Base-by-base conservation (phyloP, 2,797 vertebrate species). In the Borostomias antarcticus region DNA sequence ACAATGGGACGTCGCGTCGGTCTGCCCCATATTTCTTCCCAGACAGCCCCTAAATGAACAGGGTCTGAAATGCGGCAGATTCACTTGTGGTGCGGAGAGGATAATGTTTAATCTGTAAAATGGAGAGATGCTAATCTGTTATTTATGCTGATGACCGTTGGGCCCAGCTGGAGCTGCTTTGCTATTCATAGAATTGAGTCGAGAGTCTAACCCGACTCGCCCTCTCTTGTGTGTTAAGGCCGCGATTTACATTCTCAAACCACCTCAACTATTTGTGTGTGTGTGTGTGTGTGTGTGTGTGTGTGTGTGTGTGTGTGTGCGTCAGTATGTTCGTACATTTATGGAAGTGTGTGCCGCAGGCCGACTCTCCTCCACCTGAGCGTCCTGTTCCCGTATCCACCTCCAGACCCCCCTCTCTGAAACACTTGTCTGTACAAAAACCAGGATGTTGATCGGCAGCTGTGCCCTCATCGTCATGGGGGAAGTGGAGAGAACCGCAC, bases 41-140 rank as follows among this genome's bases (percentile, higher is more conserved):
- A 69, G 66, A 53, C 54, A 62, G 47, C 0, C 64, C 61, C 53
- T 56, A 70, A 81, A 77, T 48, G 65, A 79, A 69, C 8, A 40
- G 11, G 53, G 17, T 61, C 52, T 72, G 58, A 77, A 75, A 71
- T 62, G 60, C 52, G 33, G 70, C 50, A 62, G 30, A 63, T 82
- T 85, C 62, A 72, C 81, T 80, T 58, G 35, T 56, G 4, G 51
- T 30, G 62, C 50, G 7, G 35, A 58, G 57, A 77, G 79, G 80
- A 84, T 84, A 75, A 85, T 86, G 78, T 85, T 86, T 84, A 84
- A 86, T 86, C 76, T 83, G 82, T 69, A 66, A 69, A 70, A 81
- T 3, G 13, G 79, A 76, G 78, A 80, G 70, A 82, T 70, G 73
- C 78, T 84, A 76, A 86, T 87, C 58, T 82, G 77, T 85, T 87